Conservation (phyloP, 2,113 vertebrate genomes). For the Collichthys lucidus region DNA sequence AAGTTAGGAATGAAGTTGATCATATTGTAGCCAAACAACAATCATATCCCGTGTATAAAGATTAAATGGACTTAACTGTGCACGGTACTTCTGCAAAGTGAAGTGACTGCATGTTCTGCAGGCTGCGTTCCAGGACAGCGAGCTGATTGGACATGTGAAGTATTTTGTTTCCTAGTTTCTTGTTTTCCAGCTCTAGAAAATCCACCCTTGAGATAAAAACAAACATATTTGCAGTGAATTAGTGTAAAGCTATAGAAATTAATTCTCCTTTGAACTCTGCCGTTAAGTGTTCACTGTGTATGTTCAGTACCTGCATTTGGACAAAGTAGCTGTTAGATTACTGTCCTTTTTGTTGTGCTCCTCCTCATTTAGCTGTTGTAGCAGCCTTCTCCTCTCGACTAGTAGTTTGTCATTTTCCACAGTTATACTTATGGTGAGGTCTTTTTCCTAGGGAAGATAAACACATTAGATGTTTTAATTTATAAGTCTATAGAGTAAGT, state of each 20-base stretch:
- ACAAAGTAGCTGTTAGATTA: conserved; percentile 40
- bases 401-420: conserved; percentile 71
- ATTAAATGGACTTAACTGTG: neutral
- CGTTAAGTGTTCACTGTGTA: neutral
- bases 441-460: conserved; percentile 63
- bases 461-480: too few relatives aligned
- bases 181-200: conserved; percentile 70
- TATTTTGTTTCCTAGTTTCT: conserved; percentile 52
- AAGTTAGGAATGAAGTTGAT: neutral
- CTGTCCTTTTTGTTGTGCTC: conserved; percentile 53
- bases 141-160: conserved; percentile 65
- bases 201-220: conserved; percentile 54
- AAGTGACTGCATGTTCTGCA: conserved; percentile 37
- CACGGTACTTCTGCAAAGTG: conserved; percentile 48
- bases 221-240: neutral
- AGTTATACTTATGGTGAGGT: conserved; percentile 46
- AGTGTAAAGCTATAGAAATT: neutral
- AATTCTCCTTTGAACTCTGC: neutral
- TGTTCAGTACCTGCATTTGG: conserved; percentile 64
- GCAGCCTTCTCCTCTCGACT: conserved; percentile 56
- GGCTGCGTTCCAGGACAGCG: conserved; percentile 24
- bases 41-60: neutral
- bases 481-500: neutral
- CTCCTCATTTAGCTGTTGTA: conserved; percentile 63
- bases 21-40: neutral